phyloP scores from a whole-genome alignment of 2,888 invertebrate species.

The Xestia rhomboidea region DNA sequence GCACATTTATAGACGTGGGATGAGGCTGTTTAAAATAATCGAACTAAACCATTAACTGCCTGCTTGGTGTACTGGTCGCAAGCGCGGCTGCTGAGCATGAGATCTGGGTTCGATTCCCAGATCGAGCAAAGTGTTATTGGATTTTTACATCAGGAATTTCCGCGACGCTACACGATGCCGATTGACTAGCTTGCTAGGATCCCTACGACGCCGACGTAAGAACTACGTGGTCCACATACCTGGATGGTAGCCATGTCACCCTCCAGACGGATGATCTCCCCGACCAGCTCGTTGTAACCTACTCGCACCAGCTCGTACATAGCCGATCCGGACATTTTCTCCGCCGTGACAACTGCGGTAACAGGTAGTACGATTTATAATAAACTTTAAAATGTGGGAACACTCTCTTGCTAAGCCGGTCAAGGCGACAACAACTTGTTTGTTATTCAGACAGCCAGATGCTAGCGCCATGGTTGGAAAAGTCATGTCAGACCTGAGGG shows the following conservation, averaged over 20 bases:
- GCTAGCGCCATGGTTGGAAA: too few species aligned
- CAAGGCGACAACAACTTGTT: too few species aligned
- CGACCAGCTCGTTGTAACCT: constrained; percentile 99
- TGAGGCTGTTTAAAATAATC: not conserved
- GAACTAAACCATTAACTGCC: not conserved
- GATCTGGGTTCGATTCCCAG: too few species aligned
- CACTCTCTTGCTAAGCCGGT: too few species aligned
- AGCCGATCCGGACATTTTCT: constrained; percentile 99
- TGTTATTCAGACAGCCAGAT: too few species aligned
- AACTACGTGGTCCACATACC: constrained; percentile 87
- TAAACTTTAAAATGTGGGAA: too few species aligned
- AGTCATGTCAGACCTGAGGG: too few species aligned
- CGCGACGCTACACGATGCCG: not conserved
- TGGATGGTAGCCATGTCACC: constrained; percentile 99
- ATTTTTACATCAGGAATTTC: too few species aligned
- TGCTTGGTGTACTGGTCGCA: too few species aligned
- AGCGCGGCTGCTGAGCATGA: too few species aligned
- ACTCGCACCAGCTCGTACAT: constrained; percentile 99
- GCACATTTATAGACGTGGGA: not conserved
- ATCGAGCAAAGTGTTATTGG: too few species aligned
- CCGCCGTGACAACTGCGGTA: constrained; percentile 98
- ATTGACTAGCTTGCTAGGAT: not conserved
- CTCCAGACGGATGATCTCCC: constrained; percentile 99
- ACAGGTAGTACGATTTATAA: too few species aligned
- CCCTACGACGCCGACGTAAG: not conserved